A percentile compares a stretch with the other conserved stretches of the same genome.
phyloP scores from a whole-genome alignment of 2,797 vertebrate species.

The Bryconaethiops microstoma region DNA sequence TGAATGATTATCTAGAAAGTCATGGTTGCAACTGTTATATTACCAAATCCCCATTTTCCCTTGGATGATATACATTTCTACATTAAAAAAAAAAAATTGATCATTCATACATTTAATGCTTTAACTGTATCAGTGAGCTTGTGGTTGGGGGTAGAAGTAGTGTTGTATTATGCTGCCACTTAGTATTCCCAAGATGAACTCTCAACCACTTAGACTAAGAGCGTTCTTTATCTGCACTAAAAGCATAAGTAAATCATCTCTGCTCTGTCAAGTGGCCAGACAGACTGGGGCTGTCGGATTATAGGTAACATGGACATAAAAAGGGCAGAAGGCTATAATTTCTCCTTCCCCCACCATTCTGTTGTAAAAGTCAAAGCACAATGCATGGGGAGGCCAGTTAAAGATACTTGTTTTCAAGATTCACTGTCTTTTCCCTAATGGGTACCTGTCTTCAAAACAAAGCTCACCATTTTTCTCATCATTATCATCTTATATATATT shows the following conservation, averaged over 20 bases:
- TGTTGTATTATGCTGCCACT: conserved; percentile 55
- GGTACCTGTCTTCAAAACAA: conserved; percentile 27
- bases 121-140: conserved; percentile 23
- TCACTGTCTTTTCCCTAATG: conserved; percentile 39
- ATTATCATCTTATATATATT: not conserved
- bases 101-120: conserved; percentile 20
- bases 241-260: conserved; percentile 67
- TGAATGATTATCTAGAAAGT: not conserved
- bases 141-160: conserved; percentile 15
- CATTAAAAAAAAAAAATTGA: not conserved
- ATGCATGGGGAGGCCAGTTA: conserved; percentile 64
- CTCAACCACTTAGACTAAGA: conserved; percentile 54
- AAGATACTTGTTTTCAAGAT: conserved; percentile 57
- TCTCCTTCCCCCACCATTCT: conserved; percentile 60
- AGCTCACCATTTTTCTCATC: conserved; percentile 36
- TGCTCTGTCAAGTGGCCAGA: conserved; percentile 74
- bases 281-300: conserved; percentile 77
- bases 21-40: not conserved
- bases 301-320: conserved; percentile 73
- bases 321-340: conserved; percentile 75
- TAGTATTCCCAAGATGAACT: conserved; percentile 60
- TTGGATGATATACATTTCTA: not conserved
- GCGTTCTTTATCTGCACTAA: conserved; percentile 60
- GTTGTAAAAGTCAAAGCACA: conserved; percentile 66
- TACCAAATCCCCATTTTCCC: not conserved